Evolutionary conservation across 2,888 invertebrate genomes (phyloP), one percentile per base, ranked within the genome.

Genomic region (Plagodis pulveraria): DNA sequence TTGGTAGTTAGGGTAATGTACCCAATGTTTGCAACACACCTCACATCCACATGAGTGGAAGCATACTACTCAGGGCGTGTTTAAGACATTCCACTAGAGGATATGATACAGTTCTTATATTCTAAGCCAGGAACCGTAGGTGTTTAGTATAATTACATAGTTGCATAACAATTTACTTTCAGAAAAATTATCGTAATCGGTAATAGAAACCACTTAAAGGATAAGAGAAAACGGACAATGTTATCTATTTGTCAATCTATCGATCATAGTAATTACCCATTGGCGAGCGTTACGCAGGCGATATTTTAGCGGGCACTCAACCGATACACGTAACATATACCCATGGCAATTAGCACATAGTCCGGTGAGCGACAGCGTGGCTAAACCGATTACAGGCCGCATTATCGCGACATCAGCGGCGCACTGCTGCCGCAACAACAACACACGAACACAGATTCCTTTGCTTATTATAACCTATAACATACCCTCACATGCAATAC

Each of bases 321-420:
- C 80, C 83, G 81, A 81, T 78, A 76, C 76, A 79, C 80, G 77
- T 83, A 83, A 84, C 84, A 84, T 79, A 86, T 80, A 84, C 77
- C 81, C 82, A 77, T 78, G 77, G 84, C 87, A 89, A 90, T 91
- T 89, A 89, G 87, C 83, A 84, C 83, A 84, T 83, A 84, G 84
- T 77, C 79, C 77, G 67, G 80, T 89, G 87, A 91, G 84, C 85
- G 88, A 90, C 87, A 86, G 86, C 87, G 86, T 84, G 80, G 81
- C 84, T 86, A 87, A 91, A 83, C 81, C 81, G 87, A 88, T 91
- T 89, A 89, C 81, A 78, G 75, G 75, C 77, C 77, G 83, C 79
- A 81, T 83, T 87, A 87, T 87, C 87, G 79, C 78, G 73, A 83
- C 77, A 88, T 83, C 82, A 73, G 79, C 72, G 71, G 69, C 73